Conservation (phyloP, 2,113 vertebrate species). For the Mormoops blainvillei region DNA sequence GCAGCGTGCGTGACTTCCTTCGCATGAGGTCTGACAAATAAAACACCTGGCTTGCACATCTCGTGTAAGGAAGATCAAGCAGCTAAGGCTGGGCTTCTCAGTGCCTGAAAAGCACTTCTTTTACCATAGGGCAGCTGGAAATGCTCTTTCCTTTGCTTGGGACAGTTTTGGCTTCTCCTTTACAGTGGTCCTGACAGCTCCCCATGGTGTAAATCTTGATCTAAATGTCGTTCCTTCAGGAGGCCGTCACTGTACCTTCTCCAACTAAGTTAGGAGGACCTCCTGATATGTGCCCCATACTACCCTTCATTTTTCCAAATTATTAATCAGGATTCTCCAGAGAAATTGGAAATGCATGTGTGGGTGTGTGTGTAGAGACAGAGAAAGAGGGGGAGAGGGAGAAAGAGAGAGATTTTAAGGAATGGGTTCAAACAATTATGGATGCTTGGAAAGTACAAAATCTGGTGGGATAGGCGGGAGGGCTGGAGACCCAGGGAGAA, state of each 20-base stretch:
- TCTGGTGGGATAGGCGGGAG: neutral
- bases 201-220: neutral
- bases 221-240: neutral
- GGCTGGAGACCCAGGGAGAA: neutral
- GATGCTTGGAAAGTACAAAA: neutral
- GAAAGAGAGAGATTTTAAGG: neutral
- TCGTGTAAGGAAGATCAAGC: neutral
- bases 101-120: neutral
- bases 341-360: neutral
- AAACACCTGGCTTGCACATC: constrained; percentile 9
- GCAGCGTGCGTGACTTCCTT: constrained; percentile 53
- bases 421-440: neutral
- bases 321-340: neutral
- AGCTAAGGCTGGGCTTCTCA: neutral
- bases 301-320: neutral
- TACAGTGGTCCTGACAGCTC: neutral
- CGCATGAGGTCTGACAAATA: constrained; percentile 38
- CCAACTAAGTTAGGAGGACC: neutral
- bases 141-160: neutral
- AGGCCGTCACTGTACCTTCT: neutral
- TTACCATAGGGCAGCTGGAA: neutral
- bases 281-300: neutral
- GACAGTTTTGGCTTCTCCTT: neutral
- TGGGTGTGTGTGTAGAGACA: neutral
- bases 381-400: neutral